Evolutionary conservation across 2,113 vertebrate species (phyloP), one percentile per base, ranked within the genome.

Genomic region (Atherinomorus stipes): DNA sequence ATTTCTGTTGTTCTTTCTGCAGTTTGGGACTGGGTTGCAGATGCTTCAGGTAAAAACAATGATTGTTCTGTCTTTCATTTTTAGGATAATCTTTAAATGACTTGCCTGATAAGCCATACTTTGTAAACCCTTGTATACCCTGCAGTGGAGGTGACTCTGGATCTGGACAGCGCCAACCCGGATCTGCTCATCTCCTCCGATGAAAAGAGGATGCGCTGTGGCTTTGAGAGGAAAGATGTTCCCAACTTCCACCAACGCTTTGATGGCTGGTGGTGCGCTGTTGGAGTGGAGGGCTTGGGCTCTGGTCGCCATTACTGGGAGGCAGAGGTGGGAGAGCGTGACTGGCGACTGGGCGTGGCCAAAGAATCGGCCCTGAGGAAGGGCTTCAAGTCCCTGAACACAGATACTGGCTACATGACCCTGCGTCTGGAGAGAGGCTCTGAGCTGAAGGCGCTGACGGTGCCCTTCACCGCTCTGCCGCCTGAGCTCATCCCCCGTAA

Each of bases 311-410:
- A 89, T 34, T 95, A 92, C 88, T 96, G 95, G 95, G 94, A 96
- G 80, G 95, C 94, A 44, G 93, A 96, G 37, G 94, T 94, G 1
- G 92, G 96, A 0, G 85, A 96, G n/a, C 95, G 95, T 0, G 96
- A 96, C 81, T 98, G 96, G 96, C 95, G 96, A n/a, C 93, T 99
- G 0, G 97, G 97, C 0, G 95, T 98, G 86, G 96, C 95, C 87
- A 93, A 74, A 0, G 96, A 97, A 68, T 95, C 95, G 0, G 80
- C 97, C 10, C 88, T 96, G 28, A 93, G 97, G 83, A 98, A 97
- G 74, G 94, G 93, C 52, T 94, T 94, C 79, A 94, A 93, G 87
- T 94, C 93, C 11, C 89, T 95, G 34, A 94, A 94, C 88, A 94
- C 93, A 1, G 28, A 92, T 45, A 91, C 93, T 0, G 94, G 94